Evolutionary conservation across 2,797 vertebrate genomes (phyloP), one percentile per base, ranked within the genome.

Genomic region (Sus cebifrons): DNA sequence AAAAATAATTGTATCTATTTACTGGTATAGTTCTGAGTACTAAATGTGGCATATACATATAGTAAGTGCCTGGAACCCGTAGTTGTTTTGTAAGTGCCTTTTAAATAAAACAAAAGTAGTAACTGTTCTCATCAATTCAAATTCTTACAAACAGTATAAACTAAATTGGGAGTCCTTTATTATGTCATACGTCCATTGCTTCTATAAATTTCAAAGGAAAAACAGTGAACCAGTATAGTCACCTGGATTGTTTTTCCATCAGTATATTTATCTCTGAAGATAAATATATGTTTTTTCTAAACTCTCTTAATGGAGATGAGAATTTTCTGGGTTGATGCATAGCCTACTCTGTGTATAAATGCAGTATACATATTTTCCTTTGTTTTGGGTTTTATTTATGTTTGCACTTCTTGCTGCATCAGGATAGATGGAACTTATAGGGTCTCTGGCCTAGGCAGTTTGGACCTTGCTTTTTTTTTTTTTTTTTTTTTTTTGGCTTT

Each of bases 131-230:
- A 86, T 27, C 27, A 25, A 73, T 70, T 94, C n/a, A 65, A 73
- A 4, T 77, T 94, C 32, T 49, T 71, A 14, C 29, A 71, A 60
- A 13, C 49, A 58, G 49, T 25, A 21, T 68, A 68, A 62, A 60
- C 14, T 10, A 10, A 88, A 73, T 36, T 36, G 27, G 7, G 20
- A 25, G 32, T 40, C 67, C 68, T 93, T 94, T 54, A 52, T n/a
- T 27, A 56, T 21, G 17, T 40, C 21, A 1, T 9, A 4, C 58
- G 36, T 27, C 9, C 20, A 52, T 40, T 49, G n/a, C 60, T 83
- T 74, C 75, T 52, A 84, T 96, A 44, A 71, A 5, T 85, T 93
- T 58, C 64, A 86, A 67, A 94, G 27, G 49, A 52, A 95, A 68
- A 90, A 14, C n/a, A 64, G 40, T 18, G 27, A 89, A 32, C 12